Conservation (phyloP, 2,113 vertebrate species). For the Stictonetta naevosa region DNA sequence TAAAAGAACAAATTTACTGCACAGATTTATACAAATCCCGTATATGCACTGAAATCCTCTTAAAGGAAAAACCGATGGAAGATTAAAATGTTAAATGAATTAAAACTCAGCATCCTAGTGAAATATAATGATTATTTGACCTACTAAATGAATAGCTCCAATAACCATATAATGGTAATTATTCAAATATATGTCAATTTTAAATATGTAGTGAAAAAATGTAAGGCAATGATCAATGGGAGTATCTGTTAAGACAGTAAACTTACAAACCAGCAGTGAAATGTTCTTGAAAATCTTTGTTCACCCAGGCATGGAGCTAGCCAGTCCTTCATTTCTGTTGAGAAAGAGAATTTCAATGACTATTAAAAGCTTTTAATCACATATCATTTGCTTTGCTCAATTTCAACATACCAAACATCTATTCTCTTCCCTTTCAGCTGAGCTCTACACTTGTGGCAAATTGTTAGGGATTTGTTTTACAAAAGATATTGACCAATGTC, state of each 20-base stretch:
- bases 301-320: background rate
- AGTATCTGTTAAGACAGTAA: constrained; percentile 51
- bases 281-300: constrained; percentile 44
- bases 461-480: background rate
- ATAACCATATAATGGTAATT: constrained; percentile 66
- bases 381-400: background rate
- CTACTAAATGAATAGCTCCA: constrained; percentile 73
- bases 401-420: background rate
- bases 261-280: constrained; percentile 28
- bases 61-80: constrained; percentile 80
- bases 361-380: background rate
- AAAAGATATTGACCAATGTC: background rate
- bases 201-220: constrained; percentile 63
- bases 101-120: constrained; percentile 70
- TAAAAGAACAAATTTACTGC: constrained; percentile 82
- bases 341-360: background rate
- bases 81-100: constrained; percentile 84
- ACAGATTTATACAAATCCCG: constrained; percentile 82
- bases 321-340: background rate
- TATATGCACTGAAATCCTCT: constrained; percentile 77
- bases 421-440: background rate
- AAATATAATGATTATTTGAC: constrained; percentile 81
- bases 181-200: constrained; percentile 70
- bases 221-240: constrained; percentile 57
- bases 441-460: background rate